Evolutionary conservation across 2,888 invertebrate species (phyloP).

Genomic region (Octonoba sinensis): DNA sequence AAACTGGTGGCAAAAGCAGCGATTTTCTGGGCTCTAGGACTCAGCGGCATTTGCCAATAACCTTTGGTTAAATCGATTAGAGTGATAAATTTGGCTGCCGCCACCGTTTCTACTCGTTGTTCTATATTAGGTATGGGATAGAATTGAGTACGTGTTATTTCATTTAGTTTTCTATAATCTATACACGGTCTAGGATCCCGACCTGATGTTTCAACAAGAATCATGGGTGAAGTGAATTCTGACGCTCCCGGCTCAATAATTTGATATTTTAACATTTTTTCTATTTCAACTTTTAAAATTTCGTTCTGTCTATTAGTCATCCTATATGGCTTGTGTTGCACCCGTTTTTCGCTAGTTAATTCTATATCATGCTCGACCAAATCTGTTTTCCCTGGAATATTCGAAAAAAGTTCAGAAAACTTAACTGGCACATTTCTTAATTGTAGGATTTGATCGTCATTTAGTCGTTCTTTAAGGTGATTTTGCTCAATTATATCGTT

Average conservation of each 20-base stretch:
- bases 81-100: background rate
- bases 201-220: background rate
- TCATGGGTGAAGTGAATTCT: background rate
- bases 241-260: background rate
- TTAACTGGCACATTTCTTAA: background rate
- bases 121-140: background rate
- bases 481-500: background rate
- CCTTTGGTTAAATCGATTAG: background rate
- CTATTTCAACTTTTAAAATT: background rate
- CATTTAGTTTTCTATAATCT: background rate
- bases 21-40: background rate
- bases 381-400: background rate
- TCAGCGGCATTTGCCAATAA: slow-evolving; percentile 1
- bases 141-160: background rate
- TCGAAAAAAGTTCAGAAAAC: background rate
- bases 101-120: slow-evolving; percentile 3
- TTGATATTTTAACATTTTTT: background rate
- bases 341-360: background rate
- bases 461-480: background rate
- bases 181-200: background rate
- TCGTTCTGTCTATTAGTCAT: background rate
- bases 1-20: background rate
- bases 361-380: background rate
- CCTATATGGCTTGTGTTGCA: background rate
- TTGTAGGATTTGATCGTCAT: background rate